Percentiles rank a stretch among this genome's conserved stretches.
Evolutionary conservation across 2,888 invertebrate species (phyloP).

Genomic region (Nesidiocoris tenuis): DNA sequence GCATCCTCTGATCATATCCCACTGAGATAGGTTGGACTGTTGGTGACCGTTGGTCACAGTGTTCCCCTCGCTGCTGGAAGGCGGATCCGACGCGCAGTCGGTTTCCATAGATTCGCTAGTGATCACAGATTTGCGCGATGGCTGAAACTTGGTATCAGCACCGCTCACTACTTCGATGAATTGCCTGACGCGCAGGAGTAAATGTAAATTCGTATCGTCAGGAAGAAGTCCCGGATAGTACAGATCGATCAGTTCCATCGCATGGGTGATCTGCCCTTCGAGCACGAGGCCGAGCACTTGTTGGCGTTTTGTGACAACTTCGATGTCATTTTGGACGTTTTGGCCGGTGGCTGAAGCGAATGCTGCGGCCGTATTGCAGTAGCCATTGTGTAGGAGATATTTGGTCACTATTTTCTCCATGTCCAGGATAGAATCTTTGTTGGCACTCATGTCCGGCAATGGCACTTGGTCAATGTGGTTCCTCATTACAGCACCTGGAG

Average conservation of each 20-base stretch:
- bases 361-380: conserved; percentile 22
- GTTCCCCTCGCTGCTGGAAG: neutral
- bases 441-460: conserved; percentile 28
- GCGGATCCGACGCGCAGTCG: neutral
- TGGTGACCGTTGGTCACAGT: conserved; percentile 19
- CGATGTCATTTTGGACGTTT: conserved; percentile 18
- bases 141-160: conserved; percentile 36
- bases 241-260: conserved; percentile 39
- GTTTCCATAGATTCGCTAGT: conserved; percentile 33
- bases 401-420: conserved; percentile 32
- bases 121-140: conserved; percentile 1
- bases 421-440: conserved; percentile 16
- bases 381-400: conserved; percentile 39
- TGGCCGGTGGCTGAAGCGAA: conserved; percentile 32
- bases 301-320: conserved; percentile 17
- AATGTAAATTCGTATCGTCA: conserved; percentile 38
- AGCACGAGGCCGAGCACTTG: conserved; percentile 30
- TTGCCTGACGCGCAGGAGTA: conserved; percentile 41
- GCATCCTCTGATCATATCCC: conserved; percentile 21
- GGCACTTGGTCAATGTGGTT: conserved; percentile 36
- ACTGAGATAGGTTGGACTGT: neutral
- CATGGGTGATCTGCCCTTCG: conserved; percentile 42
- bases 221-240: conserved; percentile 43
- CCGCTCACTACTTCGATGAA: conserved; percentile 46
- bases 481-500: conserved; percentile 26